Evolutionary conservation across 2,888 invertebrate genomes (phyloP).

Genomic region (Cataglyphis altisquamis): DNA sequence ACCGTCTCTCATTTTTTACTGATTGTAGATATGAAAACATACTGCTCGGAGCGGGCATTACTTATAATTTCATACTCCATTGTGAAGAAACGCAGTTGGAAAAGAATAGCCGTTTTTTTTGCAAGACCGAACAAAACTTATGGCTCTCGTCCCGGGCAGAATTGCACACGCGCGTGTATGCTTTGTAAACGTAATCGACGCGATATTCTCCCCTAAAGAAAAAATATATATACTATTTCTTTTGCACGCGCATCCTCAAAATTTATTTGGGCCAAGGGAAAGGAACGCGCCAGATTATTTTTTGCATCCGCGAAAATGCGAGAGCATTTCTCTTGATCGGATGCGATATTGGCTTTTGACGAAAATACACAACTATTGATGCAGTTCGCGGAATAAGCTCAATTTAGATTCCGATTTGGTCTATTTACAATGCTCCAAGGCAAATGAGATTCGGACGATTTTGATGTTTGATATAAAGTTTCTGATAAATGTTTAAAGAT

Average conservation of each 20-base stretch:
- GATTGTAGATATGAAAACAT: conserved; percentile 25
- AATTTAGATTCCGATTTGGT: conserved; percentile 37
- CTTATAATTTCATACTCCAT: conserved; percentile 72
- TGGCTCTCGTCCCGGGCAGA: not conserved
- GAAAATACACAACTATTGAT: conserved; percentile 41
- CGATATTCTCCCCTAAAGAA: not conserved
- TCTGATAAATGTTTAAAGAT: conserved; percentile 2
- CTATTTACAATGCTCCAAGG: conserved; percentile 32
- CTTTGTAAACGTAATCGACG: not conserved
- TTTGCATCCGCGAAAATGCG: conserved; percentile 16
- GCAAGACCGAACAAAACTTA: conserved; percentile 25
- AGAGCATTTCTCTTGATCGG: conserved; percentile 14
- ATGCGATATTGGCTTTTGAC: conserved; percentile 19
- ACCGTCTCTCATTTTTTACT: not conserved
- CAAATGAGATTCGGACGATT: conserved; percentile 11
- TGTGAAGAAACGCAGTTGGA: conserved; percentile 43
- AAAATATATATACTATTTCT: not conserved
- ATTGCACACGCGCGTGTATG: not conserved
- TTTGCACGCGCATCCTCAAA: not conserved
- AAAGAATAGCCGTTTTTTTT: conserved; percentile 48
- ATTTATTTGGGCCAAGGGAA: conserved; percentile 17
- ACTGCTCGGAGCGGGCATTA: conserved; percentile 44
- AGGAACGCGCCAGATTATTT: conserved; percentile 17
- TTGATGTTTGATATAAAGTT: not conserved
- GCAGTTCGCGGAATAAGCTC: conserved; percentile 26